Percentiles rank a stretch among this genome's conserved stretches.
Conservation (phyloP, 2,113 vertebrate species). For the Callospermophilus lateralis region DNA sequence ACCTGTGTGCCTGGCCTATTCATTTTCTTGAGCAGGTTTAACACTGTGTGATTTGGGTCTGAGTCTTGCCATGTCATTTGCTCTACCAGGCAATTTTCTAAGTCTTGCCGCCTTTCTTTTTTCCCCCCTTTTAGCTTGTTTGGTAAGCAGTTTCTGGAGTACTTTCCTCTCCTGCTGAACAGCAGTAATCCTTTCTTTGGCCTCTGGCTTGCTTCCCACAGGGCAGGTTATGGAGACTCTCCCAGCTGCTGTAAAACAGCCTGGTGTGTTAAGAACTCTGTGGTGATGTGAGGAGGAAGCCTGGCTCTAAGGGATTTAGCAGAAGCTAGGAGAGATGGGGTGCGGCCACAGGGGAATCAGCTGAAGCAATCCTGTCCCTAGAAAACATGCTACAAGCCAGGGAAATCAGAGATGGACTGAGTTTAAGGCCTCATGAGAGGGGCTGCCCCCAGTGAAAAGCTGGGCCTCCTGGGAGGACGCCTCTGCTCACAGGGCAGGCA, state of each 20-base stretch:
- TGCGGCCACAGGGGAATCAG: background rate
- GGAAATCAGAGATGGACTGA: background rate
- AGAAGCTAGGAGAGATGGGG: background rate
- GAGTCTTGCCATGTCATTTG: background rate
- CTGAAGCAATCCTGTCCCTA: background rate
- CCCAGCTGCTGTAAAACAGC: background rate
- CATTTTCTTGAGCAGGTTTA: background rate
- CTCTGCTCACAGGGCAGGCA: background rate
- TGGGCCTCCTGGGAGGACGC: fast-evolving
- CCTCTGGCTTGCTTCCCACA: background rate
- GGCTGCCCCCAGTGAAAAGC: background rate
- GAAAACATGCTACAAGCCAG: background rate
- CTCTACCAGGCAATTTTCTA: background rate
- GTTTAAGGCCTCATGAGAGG: background rate
- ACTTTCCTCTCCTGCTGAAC: fast-evolving
- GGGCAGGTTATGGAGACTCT: background rate
- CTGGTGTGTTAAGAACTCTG: background rate
- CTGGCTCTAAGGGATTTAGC: background rate
- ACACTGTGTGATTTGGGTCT: background rate
- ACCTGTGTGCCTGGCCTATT: background rate
- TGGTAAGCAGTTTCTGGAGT: background rate
- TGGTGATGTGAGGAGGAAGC: background rate
- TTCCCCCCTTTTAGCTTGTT: background rate
- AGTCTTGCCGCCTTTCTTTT: background rate
- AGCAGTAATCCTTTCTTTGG: background rate